Conservation (phyloP, 2,888 invertebrate genomes). For the Erebia ligea region DNA sequence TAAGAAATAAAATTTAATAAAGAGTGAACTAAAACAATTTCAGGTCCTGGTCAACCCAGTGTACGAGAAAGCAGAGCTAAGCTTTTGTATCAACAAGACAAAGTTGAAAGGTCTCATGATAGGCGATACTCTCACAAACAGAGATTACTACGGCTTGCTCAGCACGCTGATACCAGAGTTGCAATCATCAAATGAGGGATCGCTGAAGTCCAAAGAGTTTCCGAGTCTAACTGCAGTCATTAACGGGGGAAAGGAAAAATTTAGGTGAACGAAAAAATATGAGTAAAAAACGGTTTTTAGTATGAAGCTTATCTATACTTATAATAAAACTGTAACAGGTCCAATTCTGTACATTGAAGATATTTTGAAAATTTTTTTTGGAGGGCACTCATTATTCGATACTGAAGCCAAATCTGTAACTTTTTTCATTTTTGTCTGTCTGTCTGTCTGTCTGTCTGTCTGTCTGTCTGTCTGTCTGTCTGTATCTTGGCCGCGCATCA, state of each 20-base stretch:
- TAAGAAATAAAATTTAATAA: background rate
- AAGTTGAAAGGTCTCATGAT: slow-evolving; percentile 87
- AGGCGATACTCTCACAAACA: slow-evolving; percentile 84
- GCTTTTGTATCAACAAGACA: slow-evolving; percentile 89
- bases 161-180: slow-evolving; percentile 84
- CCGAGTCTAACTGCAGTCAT: slow-evolving; percentile 84
- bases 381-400: too few relatives aligned
- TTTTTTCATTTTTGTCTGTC: too few relatives aligned
- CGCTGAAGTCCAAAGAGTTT: slow-evolving; percentile 69
- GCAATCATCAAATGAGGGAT: slow-evolving; percentile 65
- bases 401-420: too few relatives aligned
- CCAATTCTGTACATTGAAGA: too few relatives aligned
- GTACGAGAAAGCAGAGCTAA: slow-evolving; percentile 88
- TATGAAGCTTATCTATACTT: too few relatives aligned
- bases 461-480: too few relatives aligned
- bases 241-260: slow-evolving; percentile 74
- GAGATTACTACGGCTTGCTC: slow-evolving; percentile 87
- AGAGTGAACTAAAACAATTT: slow-evolving; percentile 31
- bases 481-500: too few relatives aligned
- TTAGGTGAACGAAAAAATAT: slow-evolving; percentile 67
- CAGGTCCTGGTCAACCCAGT: slow-evolving; percentile 92
- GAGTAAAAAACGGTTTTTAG: too few relatives aligned
- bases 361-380: too few relatives aligned
- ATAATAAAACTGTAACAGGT: too few relatives aligned
- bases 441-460: too few relatives aligned